phyloP scores from a whole-genome alignment of 2,888 invertebrate species.

The Caenorhabditis sp. region DNA sequence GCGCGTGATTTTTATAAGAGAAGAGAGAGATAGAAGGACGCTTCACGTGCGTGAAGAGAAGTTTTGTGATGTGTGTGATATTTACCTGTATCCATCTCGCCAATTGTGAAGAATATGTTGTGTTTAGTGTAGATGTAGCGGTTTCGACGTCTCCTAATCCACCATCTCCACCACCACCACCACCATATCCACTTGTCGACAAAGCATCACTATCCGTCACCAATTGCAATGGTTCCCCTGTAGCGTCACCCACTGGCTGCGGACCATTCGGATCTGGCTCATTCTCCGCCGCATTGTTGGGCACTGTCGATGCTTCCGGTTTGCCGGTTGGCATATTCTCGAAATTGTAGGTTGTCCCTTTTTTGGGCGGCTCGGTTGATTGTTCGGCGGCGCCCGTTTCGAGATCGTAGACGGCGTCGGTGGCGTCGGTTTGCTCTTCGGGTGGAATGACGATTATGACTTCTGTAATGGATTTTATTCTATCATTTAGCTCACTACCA shows the following conservation, averaged over 20 bases:
- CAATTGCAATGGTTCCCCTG: background rate
- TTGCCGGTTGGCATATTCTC: background rate
- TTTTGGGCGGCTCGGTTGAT: background rate
- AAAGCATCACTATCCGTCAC: background rate
- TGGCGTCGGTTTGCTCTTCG: background rate
- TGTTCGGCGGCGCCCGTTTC: background rate
- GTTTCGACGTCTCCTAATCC: background rate
- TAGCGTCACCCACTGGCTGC: background rate
- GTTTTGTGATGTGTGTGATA: background rate
- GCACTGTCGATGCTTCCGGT: background rate
- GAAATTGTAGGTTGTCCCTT: background rate
- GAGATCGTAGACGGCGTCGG: background rate
- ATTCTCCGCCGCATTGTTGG: background rate
- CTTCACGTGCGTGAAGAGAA: too few species aligned
- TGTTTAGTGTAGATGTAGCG: background rate
- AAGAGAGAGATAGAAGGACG: too few species aligned
- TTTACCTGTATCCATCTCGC: background rate
- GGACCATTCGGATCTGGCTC: background rate
- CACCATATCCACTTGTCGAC: background rate
- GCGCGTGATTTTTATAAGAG: too few species aligned
- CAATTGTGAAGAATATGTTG: background rate
- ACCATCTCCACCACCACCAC: background rate
- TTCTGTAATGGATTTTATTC: too few species aligned
- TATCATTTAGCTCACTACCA: too few species aligned
- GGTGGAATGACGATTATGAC: background rate